Conservation (phyloP, 2,113 vertebrate genomes). For the Motacilla alba region DNA sequence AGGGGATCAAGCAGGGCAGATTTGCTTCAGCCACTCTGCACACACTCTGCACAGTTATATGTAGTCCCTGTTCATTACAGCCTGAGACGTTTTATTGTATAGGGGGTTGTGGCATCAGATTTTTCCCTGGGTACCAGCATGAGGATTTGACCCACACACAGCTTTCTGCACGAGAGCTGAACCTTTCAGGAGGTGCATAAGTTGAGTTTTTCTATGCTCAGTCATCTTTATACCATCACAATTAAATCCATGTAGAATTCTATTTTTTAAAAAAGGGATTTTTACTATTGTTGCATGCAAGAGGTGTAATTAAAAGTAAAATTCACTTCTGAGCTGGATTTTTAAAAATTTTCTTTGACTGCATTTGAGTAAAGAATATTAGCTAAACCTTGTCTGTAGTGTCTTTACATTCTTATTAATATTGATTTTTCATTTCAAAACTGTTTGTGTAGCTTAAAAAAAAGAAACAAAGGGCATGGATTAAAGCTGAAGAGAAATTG, state of each 20-base stretch:
- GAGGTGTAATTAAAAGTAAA: not conserved
- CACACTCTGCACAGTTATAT: not conserved
- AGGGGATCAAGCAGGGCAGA: not conserved
- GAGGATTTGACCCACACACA: not conserved
- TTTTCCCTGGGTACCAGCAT: not conserved
- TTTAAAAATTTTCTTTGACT: not conserved
- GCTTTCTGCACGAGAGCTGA: not conserved
- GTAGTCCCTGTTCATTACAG: not conserved
- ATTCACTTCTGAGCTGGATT: not conserved
- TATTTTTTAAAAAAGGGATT: not conserved
- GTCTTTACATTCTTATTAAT: not conserved
- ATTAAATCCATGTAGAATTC: not conserved
- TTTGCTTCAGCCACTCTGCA: not conserved
- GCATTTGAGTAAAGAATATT: accelerated
- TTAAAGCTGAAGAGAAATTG: not conserved
- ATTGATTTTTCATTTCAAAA: not conserved
- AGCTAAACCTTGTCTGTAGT: not conserved
- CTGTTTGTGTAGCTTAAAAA: not conserved
- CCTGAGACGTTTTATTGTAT: not conserved
- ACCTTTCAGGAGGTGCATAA: not conserved
- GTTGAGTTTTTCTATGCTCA: not conserved
- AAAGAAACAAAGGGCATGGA: not conserved
- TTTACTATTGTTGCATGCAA: not conserved
- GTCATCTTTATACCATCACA: not conserved
- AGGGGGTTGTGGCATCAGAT: not conserved